These are phyloP conservation scores for Nothobranchius furzeri DNA, from an alignment of 2,113 vertebrate species.

Conservation along the genomic window DNA sequence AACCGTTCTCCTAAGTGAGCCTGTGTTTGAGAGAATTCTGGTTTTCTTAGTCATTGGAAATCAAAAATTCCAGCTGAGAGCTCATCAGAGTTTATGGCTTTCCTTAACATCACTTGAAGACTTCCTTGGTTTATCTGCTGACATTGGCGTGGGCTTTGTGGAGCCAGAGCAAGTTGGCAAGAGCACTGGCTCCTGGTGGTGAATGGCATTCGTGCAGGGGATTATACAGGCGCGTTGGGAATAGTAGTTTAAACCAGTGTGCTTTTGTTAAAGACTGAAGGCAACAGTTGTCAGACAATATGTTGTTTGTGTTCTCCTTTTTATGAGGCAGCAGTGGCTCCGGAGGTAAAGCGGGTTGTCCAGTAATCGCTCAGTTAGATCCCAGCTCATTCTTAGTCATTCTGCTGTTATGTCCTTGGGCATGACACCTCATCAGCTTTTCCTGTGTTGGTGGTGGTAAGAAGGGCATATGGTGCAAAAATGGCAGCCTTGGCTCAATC, in stretches of 20 bases:
- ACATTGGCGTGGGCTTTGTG: constrained; percentile 48
- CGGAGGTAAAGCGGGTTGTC: too few relatives aligned
- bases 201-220: constrained; percentile 31
- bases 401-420: too few relatives aligned
- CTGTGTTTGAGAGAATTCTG: constrained; percentile 8
- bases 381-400: too few relatives aligned
- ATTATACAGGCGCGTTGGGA: constrained; percentile 49
- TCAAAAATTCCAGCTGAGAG: constrained; percentile 7
- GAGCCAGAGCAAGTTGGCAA: constrained; percentile 28
- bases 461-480: too few relatives aligned
- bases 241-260: constrained; percentile 35
- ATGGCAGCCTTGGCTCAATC: too few relatives aligned
- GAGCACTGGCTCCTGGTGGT: constrained; percentile 35
- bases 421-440: too few relatives aligned
- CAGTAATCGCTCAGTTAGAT: too few relatives aligned
- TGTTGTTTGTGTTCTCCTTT: constrained; percentile 6
- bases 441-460: too few relatives aligned
- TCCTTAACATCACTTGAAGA: constrained; percentile 40
- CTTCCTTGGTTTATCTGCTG: constrained; percentile 52
- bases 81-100: constrained; percentile 37
- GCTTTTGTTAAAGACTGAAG: constrained; percentile 33
- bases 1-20: neutral
- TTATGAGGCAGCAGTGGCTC: too few relatives aligned
- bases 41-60: constrained; percentile 10
- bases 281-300: constrained; percentile 15